Evolutionary conservation across 2,797 vertebrate species (phyloP).

Genomic region (Lagodon rhomboides): DNA sequence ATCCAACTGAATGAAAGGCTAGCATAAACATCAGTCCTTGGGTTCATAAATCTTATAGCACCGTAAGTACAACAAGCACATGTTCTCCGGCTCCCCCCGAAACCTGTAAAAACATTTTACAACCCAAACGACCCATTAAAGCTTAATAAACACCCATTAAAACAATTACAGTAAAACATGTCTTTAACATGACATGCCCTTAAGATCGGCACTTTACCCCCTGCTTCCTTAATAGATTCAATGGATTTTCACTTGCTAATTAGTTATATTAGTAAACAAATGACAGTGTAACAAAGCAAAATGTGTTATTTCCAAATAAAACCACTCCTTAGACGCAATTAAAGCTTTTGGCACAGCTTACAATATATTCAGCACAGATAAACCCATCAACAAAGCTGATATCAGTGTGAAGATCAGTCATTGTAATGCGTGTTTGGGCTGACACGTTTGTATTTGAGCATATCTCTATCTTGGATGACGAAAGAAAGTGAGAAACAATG

Average conservation of each 20-base stretch:
- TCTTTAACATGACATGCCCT: not conserved
- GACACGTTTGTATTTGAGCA: constrained; percentile 35
- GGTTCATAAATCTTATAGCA: not conserved
- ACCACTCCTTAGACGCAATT: not conserved
- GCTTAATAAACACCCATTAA: not conserved
- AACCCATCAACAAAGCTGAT: constrained; percentile 8
- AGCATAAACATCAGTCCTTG: not conserved
- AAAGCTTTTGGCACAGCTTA: constrained; percentile 1
- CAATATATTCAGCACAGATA: constrained; percentile 5
- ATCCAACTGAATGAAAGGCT: not conserved
- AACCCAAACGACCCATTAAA: not conserved
- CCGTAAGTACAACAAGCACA: not conserved
- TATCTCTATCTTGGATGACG: constrained; percentile 44
- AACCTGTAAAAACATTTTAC: not conserved
- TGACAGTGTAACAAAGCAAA: too few species aligned
- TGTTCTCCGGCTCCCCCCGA: not conserved
- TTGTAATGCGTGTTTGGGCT: constrained; percentile 28
- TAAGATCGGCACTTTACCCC: not conserved
- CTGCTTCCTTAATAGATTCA: too few species aligned
- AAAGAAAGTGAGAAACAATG: constrained; percentile 53
- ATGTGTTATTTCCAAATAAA: not conserved
- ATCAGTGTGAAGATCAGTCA: constrained; percentile 26
- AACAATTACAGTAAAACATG: not conserved
- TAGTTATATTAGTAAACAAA: too few species aligned
- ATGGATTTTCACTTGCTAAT: not conserved